Evolutionary conservation across 2,888 invertebrate species (phyloP), one percentile per base, ranked within the genome.

Genomic region (Leptinotarsa tumamoca): DNA sequence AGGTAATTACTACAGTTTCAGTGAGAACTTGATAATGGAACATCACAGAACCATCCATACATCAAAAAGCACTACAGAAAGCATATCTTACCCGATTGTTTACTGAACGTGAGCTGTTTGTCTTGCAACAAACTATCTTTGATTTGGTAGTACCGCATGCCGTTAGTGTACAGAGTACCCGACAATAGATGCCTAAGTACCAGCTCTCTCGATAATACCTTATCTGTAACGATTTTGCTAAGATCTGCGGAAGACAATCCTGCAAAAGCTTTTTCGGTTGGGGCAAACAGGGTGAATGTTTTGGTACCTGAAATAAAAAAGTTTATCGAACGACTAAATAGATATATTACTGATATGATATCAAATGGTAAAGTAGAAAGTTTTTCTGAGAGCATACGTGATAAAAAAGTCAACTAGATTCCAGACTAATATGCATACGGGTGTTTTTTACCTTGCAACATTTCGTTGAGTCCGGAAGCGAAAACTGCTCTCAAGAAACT

Each of bases 71-170:
- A 52, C n/a, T 17, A 10, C 21, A 23, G 5, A 58, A 21, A 21
- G 18, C 14, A 21, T 27, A 33, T 58, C 33, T 89, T 86, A 94
- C 94, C 94, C 80, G 93, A 91, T 85, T 91, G 95, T 90, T 96
- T 96, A 87, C 95, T 95, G 82, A 96, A 89, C 70, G 95, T 95
- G 18, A 96, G 90, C 10, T 95, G 94, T 80, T 93, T 93, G 58
- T 94, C 93, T 66, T 93, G 92, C 81, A 92, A 92, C 87, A 96
- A 91, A 71, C 94, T 94, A 86, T 95, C 95, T 86, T 93, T 92
- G 58, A 95, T 93, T 89, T 96, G 95, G 88, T 95, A 96, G 89
- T 95, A 96, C 82, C 95, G 90, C 94, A 96, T 95, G 71, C 96
- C 96, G 4, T 95, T 95, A 69, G 95, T 95, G 90, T 95, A 96